Conservation (phyloP, 2,888 invertebrate species). For the Luffia ferchaultella region DNA sequence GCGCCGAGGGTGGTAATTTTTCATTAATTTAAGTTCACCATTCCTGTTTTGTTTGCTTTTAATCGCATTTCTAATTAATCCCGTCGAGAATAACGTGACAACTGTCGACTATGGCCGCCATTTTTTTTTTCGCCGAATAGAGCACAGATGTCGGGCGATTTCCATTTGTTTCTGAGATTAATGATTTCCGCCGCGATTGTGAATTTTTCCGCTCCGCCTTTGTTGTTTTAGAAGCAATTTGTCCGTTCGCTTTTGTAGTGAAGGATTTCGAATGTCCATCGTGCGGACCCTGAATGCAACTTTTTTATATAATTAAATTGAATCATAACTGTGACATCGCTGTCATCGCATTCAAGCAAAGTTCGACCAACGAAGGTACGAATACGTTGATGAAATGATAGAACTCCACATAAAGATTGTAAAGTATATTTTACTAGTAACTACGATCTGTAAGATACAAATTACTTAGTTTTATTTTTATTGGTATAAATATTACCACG, state of each 20-base stretch:
- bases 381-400: too few relatives aligned
- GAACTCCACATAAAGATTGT: too few relatives aligned
- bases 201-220: conserved; percentile 66
- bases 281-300: background rate
- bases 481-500: too few relatives aligned
- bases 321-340: background rate
- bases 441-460: too few relatives aligned
- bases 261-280: background rate
- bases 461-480: too few relatives aligned
- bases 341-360: too few relatives aligned
- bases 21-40: conserved; percentile 68
- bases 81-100: conserved; percentile 67
- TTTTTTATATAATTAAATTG: background rate
- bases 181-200: conserved; percentile 63
- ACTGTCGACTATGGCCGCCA: conserved; percentile 61
- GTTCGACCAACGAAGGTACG: too few relatives aligned
- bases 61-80: conserved; percentile 68
- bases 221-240: conserved; percentile 68
- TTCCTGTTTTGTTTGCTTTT: conserved; percentile 68
- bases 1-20: conserved; percentile 66
- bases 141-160: conserved; percentile 66
- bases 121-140: conserved; percentile 55
- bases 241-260: conserved; percentile 60
- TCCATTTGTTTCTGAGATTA: conserved; percentile 68
- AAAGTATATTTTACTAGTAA: too few relatives aligned